Base-by-base conservation (phyloP, 2,113 vertebrate genomes). In the Hystrix cristata region DNA sequence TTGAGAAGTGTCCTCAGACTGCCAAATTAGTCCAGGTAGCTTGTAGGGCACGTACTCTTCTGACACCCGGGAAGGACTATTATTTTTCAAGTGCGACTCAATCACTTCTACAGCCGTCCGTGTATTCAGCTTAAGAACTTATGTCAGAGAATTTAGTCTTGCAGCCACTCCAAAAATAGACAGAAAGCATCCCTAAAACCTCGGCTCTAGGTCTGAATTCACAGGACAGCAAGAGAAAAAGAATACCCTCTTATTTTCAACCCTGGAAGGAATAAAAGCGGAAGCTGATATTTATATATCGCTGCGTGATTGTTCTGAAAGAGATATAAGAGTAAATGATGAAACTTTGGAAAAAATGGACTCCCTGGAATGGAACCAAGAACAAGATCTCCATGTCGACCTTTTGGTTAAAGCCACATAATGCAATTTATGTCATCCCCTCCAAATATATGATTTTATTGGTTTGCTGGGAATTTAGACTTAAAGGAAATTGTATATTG, bases 381-480 rank as follows among this genome's bases (percentile, higher is more conserved):
- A 85, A 64, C 57, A 53, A 84, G 74, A 59, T 93, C 83, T 97
- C 69, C 89, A 10, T 31, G 14, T 31, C 64, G 80, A 95, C 95
- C 92, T 97, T 97, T 90, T 72, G 84, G 95, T 94, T 89, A 93
- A 90, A 95, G 92, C 87, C 92, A 90, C 92, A 80, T 84, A 90
- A 93, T 85, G 48, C n/a, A 69, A 95, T 93, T 92, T 84, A 94
- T 93, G 90, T 84, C 83, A 84, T 90, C 81, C 87, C 34, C 86
- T 95, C 57, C 57, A 93, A 83, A 97, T 78, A 80, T 19, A 57
- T 87, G 55, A 91, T 87, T 97, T 94, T 95, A 95, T 97, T 97
- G 94, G 91, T 87, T 98, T 96, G 51, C 96, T 95, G 90, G 92
- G 95, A 97, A 98, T 80, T 96, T 96, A 53, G 87, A 88, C 81